These are phyloP conservation scores for Papilio aristodemus DNA, from an alignment of 1,140 invertebrate genomes.

Conservation along the genomic window DNA sequence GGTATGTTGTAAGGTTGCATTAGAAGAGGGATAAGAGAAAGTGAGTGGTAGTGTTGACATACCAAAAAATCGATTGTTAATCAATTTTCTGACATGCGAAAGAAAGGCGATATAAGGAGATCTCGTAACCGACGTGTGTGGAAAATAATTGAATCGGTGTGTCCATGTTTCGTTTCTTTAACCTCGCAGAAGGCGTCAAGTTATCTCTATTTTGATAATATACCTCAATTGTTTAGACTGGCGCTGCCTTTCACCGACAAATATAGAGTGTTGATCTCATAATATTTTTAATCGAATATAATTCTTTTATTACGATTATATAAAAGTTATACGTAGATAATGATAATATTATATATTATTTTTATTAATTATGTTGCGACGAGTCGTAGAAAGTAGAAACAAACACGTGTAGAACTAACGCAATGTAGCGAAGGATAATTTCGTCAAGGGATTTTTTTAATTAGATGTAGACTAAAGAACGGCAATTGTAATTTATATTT, in stretches of 20 bases:
- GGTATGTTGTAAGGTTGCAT: too few species aligned
- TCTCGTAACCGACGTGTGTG: neutral
- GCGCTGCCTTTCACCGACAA: neutral
- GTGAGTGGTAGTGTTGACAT: too few species aligned
- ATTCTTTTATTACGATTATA: neutral
- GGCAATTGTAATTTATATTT: too few species aligned
- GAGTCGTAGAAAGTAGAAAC: too few species aligned
- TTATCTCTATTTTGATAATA: slow-evolving; percentile 16
- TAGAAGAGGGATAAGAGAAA: too few species aligned
- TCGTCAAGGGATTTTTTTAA: too few species aligned
- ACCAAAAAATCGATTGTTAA: too few species aligned
- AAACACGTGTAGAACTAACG: too few species aligned
- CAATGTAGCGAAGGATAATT: too few species aligned
- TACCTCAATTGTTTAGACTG: slow-evolving; percentile 1
- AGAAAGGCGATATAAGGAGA: too few species aligned
- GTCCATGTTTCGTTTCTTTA: neutral
- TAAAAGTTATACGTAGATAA: neutral
- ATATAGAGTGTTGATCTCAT: neutral
- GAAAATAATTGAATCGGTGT: neutral
- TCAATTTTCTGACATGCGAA: too few species aligned
- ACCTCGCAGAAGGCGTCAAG: neutral
- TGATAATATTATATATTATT: neutral
- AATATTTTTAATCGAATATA: slow-evolving; percentile 18
- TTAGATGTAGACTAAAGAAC: too few species aligned
- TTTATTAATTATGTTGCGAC: neutral